These are phyloP conservation scores for Sphinx pinastri DNA, from an alignment of 2,888 invertebrate species.

Conservation along the genomic window DNA sequence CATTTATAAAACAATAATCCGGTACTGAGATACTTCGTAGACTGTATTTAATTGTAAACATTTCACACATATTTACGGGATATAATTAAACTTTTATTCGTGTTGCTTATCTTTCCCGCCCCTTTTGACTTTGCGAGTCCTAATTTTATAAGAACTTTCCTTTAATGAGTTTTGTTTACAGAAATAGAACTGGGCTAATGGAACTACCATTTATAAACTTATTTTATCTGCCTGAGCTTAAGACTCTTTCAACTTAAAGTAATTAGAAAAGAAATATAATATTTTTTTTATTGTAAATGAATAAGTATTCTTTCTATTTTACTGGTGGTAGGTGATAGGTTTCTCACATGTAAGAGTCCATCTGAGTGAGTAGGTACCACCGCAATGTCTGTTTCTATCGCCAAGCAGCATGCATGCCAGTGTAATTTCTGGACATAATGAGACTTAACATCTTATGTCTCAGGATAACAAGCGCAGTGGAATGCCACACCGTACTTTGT, in stretches of 20 bases:
- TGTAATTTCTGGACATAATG: no score
- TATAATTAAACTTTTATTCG: not conserved
- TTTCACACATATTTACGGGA: not conserved
- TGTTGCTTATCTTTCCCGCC: constrained; percentile 9
- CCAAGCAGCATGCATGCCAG: no score
- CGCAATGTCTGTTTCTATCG: no score
- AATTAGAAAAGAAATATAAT: not conserved
- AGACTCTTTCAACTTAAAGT: not conserved
- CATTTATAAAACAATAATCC: no score
- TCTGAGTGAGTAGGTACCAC: no score
- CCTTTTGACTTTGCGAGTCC: not conserved
- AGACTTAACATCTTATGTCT: no score
- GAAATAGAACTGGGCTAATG: constrained; percentile 12
- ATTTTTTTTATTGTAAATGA: not conserved
- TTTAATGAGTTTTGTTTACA: constrained; percentile 22
- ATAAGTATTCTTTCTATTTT: no score
- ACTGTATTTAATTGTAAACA: not conserved
- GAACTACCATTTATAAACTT: not conserved
- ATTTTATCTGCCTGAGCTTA: not conserved
- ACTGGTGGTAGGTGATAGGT: no score
- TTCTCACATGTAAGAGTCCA: no score
- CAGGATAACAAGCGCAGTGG: no score
- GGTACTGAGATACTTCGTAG: no score
- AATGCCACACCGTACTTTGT: no score
- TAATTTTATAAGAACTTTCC: constrained; percentile 8